phyloP scores from a whole-genome alignment of 2,888 invertebrate genomes.

The Neocrepidodera transversa region DNA sequence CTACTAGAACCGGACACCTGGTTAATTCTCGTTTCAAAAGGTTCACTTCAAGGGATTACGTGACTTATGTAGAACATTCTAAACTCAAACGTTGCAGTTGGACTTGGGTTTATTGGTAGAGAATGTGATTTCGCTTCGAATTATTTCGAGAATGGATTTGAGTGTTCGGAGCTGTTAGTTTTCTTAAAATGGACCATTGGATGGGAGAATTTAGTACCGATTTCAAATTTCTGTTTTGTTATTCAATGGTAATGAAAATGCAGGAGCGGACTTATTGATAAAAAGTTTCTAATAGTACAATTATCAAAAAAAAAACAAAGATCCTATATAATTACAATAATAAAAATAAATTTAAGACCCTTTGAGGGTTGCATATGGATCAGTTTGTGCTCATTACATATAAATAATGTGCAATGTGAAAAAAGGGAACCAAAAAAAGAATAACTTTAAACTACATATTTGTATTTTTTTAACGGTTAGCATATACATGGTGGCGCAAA shows the following conservation, averaged over 20 bases:
- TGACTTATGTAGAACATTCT: constrained; percentile 13
- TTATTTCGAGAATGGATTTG: constrained; percentile 22
- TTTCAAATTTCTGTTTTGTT: constrained; percentile 9
- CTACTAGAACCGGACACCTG: constrained; percentile 26
- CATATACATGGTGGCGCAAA: no score
- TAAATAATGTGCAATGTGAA: no score
- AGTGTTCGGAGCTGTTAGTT: constrained; percentile 15
- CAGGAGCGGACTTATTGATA: constrained; percentile 3
- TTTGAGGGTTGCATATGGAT: no score
- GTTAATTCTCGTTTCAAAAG: constrained; percentile 27
- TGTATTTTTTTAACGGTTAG: no score
- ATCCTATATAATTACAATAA: no score
- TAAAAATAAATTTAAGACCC: no score
- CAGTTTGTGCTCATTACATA: no score
- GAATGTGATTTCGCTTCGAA: background rate
- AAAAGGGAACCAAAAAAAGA: no score
- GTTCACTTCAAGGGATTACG: constrained; percentile 24
- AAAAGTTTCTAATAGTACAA: no score
- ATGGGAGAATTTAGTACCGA: constrained; percentile 11
- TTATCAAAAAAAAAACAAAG: no score
- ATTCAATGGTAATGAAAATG: constrained; percentile 8
- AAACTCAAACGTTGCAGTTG: background rate
- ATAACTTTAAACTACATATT: no score
- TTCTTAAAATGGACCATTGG: constrained; percentile 25
- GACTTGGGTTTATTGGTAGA: background rate